Evolutionary conservation across 53 echinoderm and acorn worm genomes (phyloP).

Genomic region (Echinarachnius parma): DNA sequence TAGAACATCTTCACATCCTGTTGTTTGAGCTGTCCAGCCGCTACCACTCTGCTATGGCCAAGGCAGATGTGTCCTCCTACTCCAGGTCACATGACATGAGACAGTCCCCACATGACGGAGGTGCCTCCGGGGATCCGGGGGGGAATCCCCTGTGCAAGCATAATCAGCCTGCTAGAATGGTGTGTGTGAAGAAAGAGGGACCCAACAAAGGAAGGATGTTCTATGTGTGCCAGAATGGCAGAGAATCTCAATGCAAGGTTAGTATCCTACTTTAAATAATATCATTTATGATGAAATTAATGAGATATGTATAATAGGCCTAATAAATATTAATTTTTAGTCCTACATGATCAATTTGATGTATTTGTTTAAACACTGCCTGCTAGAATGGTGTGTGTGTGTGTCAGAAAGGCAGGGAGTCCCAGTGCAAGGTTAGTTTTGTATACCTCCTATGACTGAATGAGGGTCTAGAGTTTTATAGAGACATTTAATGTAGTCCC

Average conservation of each 20-base stretch:
- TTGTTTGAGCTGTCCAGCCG: conserved; percentile 69
- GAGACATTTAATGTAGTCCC: too few relatives aligned
- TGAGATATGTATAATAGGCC: too few relatives aligned
- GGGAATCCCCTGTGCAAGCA: conserved; percentile 74
- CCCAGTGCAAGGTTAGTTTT: conserved; percentile 80
- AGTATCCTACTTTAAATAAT: neutral
- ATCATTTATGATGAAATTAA: too few relatives aligned
- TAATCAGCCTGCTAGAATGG: conserved; percentile 74
- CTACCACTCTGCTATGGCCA: conserved; percentile 71
- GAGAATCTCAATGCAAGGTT: conserved; percentile 91
- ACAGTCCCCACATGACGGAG: neutral
- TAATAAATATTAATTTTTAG: too few relatives aligned
- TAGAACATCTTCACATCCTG: conserved; percentile 89
- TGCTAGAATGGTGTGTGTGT: conserved; percentile 85
- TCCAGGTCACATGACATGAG: conserved; percentile 2
- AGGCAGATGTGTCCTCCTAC: conserved; percentile 58
- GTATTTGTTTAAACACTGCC: too few relatives aligned
- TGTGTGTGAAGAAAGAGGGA: conserved; percentile 92
- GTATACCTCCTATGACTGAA: too few relatives aligned
- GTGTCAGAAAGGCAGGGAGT: conserved; percentile 66
- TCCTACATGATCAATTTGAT: too few relatives aligned
- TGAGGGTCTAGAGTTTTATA: too few relatives aligned
- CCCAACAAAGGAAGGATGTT: conserved; percentile 93
- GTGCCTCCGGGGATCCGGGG: neutral
- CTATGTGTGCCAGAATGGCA: conserved; percentile 69